Conservation (phyloP, 2,888 invertebrate genomes). For the Trissoscelio sp. region DNA sequence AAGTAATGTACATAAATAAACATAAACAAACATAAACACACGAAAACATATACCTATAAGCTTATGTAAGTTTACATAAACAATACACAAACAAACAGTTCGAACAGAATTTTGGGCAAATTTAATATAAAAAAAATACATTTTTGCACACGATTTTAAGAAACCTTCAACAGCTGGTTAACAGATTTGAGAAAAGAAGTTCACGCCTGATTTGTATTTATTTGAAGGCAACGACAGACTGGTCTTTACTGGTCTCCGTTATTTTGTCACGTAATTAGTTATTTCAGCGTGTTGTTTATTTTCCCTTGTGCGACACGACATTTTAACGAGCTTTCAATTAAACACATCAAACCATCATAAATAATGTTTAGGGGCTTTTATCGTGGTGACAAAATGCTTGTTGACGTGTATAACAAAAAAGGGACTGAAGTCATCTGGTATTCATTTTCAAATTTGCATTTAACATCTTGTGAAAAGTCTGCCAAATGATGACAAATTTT, state of each 20-base stretch:
- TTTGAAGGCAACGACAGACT: not conserved
- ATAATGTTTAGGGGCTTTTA: not conserved
- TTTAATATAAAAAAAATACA: too few species aligned
- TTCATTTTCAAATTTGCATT: too few species aligned
- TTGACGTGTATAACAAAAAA: too few species aligned
- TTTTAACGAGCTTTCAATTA: slow-evolving; percentile 50
- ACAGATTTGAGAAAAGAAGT: slow-evolving; percentile 27
- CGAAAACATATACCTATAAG: too few species aligned
- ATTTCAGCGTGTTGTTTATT: slow-evolving; percentile 40
- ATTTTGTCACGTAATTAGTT: slow-evolving; percentile 41
- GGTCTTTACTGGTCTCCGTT: not conserved
- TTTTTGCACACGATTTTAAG: not conserved
- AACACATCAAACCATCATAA: slow-evolving; percentile 21
- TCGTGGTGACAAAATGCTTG: not conserved
- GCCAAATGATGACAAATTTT: too few species aligned
- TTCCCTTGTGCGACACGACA: slow-evolving; percentile 22
- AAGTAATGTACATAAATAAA: too few species aligned
- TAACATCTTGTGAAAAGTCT: too few species aligned
- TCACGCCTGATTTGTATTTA: slow-evolving; percentile 29
- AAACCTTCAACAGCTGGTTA: slow-evolving; percentile 21
- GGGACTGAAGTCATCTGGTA: too few species aligned
- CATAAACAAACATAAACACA: too few species aligned
- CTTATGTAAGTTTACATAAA: too few species aligned
- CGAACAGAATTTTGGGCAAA: too few species aligned
- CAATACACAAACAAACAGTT: too few species aligned